phyloP scores from a whole-genome alignment of 2,113 vertebrate genomes.

The Cheilinus undulatus region DNA sequence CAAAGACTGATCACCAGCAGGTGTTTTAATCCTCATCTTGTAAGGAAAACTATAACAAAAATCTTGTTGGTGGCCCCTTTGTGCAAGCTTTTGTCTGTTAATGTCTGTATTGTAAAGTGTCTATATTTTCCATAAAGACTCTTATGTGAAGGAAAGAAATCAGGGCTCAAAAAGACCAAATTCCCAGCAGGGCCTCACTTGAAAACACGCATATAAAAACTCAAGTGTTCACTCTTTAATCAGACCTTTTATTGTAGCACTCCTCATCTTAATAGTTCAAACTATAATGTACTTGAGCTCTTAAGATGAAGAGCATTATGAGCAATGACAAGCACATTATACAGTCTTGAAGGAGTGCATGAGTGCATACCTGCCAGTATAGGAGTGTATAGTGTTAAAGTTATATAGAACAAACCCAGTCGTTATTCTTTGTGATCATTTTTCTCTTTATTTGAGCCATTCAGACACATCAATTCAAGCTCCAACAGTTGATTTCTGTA shows the following conservation, averaged over 20 bases:
- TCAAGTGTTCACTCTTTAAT: constrained; percentile 8
- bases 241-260: constrained; percentile 24
- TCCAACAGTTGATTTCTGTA: constrained; percentile 19
- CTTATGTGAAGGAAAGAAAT: not conserved
- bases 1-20: no score
- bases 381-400: not conserved
- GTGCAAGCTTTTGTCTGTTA: not conserved
- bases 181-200: not conserved
- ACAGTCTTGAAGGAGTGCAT: not conserved
- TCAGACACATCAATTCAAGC: constrained; percentile 6
- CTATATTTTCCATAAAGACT: not conserved
- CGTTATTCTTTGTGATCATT: not conserved
- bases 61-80: not conserved
- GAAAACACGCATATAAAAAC: not conserved
- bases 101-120: not conserved
- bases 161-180: not conserved
- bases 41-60: not conserved
- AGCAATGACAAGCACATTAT: constrained; percentile 1
- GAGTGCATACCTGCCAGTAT: not conserved
- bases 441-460: not conserved
- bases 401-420: not conserved
- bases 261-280: constrained; percentile 17
- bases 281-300: constrained; percentile 11
- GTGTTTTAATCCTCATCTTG: not conserved
- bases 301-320: constrained; percentile 24